phyloP scores from a whole-genome alignment of 2,113 vertebrate species.

The Indicator indicator region DNA sequence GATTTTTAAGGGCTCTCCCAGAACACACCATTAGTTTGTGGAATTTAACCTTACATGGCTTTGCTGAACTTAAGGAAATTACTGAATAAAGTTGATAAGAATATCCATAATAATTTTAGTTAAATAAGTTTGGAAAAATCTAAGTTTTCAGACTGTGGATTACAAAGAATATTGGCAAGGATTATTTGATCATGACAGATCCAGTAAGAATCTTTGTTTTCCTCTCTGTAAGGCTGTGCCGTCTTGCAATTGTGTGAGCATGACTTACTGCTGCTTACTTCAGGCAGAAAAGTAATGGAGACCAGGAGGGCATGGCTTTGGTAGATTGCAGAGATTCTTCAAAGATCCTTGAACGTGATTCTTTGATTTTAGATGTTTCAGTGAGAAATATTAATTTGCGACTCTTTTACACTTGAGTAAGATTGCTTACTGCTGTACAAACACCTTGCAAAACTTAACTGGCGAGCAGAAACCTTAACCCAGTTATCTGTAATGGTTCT shows the following conservation, averaged over 20 bases:
- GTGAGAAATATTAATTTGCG: not conserved
- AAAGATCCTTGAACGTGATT: not conserved
- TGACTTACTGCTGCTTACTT: not conserved
- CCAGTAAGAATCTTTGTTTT: constrained; percentile 77
- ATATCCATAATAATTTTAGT: not conserved
- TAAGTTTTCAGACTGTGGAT: not conserved
- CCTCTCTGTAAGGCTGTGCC: not conserved
- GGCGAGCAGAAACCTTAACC: not conserved
- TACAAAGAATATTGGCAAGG: not conserved
- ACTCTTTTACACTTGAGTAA: not conserved
- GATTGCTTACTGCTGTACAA: not conserved
- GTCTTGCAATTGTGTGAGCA: rapidly evolving
- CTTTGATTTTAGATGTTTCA: not conserved
- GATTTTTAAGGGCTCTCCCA: not conserved
- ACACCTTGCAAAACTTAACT: not conserved
- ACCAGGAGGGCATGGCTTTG: not conserved
- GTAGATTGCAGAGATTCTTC: not conserved
- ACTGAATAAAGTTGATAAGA: not conserved
- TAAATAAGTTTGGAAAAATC: not conserved
- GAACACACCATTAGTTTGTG: not conserved
- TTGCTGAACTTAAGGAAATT: not conserved
- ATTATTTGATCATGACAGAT: constrained; percentile 82
- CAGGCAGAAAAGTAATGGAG: not conserved
- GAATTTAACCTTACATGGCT: not conserved
- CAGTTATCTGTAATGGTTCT: not conserved